These are phyloP conservation scores for Tetheella fluctuosa DNA, from an alignment of 2,888 invertebrate species.

Conservation along the genomic window DNA sequence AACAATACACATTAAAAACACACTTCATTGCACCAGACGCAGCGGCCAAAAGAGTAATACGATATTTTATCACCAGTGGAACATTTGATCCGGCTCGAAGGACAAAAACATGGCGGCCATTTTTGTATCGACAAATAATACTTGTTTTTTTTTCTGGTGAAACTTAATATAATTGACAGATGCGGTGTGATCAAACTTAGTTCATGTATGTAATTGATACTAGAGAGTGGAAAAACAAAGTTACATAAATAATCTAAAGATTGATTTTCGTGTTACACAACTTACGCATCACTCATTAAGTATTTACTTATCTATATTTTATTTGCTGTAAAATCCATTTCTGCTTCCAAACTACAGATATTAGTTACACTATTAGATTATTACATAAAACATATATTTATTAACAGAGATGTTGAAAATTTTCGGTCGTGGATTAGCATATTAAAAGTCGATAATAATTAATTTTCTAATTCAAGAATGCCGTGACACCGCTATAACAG, in stretches of 20 bases:
- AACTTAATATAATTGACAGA: constrained; percentile 56
- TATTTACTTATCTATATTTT: too few species aligned
- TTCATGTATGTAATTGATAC: constrained; percentile 34
- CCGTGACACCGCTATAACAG: background rate
- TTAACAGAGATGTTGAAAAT: constrained; percentile 2
- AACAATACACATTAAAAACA: constrained; percentile 32
- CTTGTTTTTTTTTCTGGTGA: constrained; percentile 51
- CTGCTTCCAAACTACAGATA: too few species aligned
- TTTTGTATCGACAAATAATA: constrained; percentile 40
- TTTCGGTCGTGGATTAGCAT: constrained; percentile 6
- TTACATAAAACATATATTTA: background rate
- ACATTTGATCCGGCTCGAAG: constrained; percentile 54
- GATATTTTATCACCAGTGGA: constrained; percentile 54
- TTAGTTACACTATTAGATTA: too few species aligned
- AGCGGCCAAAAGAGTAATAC: constrained; percentile 46
- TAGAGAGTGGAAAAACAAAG: constrained; percentile 12
- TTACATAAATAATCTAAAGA: too few species aligned
- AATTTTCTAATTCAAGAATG: constrained; percentile 12
- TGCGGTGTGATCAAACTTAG: constrained; percentile 53
- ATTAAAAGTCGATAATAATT: background rate
- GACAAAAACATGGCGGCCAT: constrained; percentile 47
- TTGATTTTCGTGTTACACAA: too few species aligned
- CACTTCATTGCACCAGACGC: constrained; percentile 39
- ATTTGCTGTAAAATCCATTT: too few species aligned
- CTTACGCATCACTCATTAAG: too few species aligned